Conservation (phyloP, 2,113 vertebrate genomes). For the Narcine bancroftii region DNA sequence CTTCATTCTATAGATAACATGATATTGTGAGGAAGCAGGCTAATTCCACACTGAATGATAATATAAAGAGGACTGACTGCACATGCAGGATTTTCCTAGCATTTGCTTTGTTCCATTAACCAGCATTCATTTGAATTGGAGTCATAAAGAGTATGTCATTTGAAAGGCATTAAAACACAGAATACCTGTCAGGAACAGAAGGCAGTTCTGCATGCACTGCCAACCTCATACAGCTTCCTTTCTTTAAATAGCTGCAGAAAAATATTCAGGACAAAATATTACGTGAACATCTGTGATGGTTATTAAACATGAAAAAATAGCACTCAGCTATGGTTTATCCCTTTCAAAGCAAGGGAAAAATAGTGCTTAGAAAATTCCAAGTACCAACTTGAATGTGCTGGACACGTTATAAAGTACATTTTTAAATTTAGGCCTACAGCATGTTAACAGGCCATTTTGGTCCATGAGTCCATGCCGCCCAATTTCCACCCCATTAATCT, state of each 20-base stretch:
- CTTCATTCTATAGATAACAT: not conserved
- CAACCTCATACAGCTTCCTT: not conserved
- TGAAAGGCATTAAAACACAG: not conserved
- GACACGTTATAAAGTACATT: too few species aligned
- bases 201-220: not conserved
- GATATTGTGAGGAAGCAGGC: not conserved
- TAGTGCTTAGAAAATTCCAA: too few species aligned
- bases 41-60: not conserved
- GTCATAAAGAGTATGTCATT: not conserved
- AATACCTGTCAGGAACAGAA: conserved; percentile 24
- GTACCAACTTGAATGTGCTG: too few species aligned
- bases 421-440: too few species aligned
- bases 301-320: not conserved
- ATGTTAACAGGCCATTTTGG: too few species aligned
- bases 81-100: not conserved
- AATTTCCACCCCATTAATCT: too few species aligned
- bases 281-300: not conserved
- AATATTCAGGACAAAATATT: conserved; percentile 13
- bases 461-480: too few species aligned
- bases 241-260: conserved; percentile 20
- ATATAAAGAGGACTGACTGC: not conserved
- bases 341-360: not conserved
- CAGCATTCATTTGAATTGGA: not conserved
- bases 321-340: not conserved
- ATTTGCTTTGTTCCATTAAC: not conserved